Evolutionary conservation across 2,888 invertebrate genomes (phyloP), one percentile per base, ranked within the genome.

Genomic region (Argynnis bischoffii): DNA sequence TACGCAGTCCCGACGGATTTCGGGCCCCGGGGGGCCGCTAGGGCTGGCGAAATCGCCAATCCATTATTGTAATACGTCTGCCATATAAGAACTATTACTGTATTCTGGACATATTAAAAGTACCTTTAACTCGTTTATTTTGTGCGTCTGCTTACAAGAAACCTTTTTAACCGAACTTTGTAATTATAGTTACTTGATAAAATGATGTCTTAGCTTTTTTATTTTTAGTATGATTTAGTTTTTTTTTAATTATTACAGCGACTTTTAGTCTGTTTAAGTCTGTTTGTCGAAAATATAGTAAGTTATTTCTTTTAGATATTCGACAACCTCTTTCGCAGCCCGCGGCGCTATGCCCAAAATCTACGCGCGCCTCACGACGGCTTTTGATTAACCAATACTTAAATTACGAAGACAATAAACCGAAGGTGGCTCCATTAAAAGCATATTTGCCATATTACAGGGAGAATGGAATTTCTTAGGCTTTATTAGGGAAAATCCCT

Each of bases 1-100:
- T 56, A 64, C 50, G 55, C 55, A 16, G 60, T 66, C 60, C 66
- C 59, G 21, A 31, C 50, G 60, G 60, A 16, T 35, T 35, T 60
- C 31, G n/a, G 50, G 60, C 51, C 60, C 61, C 50, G 51, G 61
- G 50, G 14, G 41, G 60, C 59, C 26, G n/a, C 18, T 13, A 51
- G 60, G 48, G 46, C 35, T 53, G 54, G 26, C 54, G 18, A 15
- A 61, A 51, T 35, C 61, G 51, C 35, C 18, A 51, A 51, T 51
- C 51, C 50, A 61, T 51, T 51, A 51, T 51, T 61, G 50, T 35
- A 18, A 61, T 61, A 51, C 51, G 31, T 61, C 50, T 35, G 35
- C 51, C 26, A 14, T 51, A 31, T 50, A 18, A 35, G 50, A 61
- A 16, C 18, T 35, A 61, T 60, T 50, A 31, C 16, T 15, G 21